Evolutionary conservation across 1,140 invertebrate genomes (phyloP).

Genomic region (Zophobas atratus): DNA sequence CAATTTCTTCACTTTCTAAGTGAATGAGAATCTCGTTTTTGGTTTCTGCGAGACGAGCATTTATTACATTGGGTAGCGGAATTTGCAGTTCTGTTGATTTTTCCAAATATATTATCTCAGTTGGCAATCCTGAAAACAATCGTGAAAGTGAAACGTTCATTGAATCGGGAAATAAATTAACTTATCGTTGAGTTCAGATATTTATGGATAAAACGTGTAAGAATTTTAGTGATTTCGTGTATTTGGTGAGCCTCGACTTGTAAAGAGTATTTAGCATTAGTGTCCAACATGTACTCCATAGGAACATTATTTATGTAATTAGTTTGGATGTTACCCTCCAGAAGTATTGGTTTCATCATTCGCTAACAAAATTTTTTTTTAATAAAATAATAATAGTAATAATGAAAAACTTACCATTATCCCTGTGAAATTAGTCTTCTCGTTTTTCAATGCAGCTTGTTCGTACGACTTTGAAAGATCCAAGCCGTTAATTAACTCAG

Average conservation of each 20-base stretch:
- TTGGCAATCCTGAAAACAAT: conserved; percentile 55
- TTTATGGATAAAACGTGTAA: neutral
- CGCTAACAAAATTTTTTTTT: conserved; percentile 48
- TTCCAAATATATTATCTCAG: conserved; percentile 64
- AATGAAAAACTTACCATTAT: conserved; percentile 57
- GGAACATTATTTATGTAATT: conserved; percentile 57
- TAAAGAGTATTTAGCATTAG: conserved; percentile 45
- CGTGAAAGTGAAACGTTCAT: neutral
- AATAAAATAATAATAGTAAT: neutral
- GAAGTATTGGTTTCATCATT: conserved; percentile 48
- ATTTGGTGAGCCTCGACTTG: conserved; percentile 7
- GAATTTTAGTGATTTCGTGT: conserved; percentile 7
- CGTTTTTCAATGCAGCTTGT: conserved; percentile 50
- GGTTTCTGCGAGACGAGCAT: conserved; percentile 53
- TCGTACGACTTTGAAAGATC: conserved; percentile 57
- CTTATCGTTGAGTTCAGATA: conserved; percentile 10
- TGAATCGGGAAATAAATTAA: conserved; percentile 10
- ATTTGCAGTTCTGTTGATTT: conserved; percentile 59
- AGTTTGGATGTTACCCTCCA: conserved; percentile 54
- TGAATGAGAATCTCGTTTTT: conserved; percentile 59
- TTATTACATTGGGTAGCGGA: conserved; percentile 52
- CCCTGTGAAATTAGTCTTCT: conserved; percentile 46
- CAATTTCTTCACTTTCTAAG: conserved; percentile 56
- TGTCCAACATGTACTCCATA: conserved; percentile 44
- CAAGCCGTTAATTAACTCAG: conserved; percentile 59